These are phyloP conservation scores for Merluccius polli DNA, from an alignment of 2,797 vertebrate genomes.

Conservation along the genomic window DNA sequence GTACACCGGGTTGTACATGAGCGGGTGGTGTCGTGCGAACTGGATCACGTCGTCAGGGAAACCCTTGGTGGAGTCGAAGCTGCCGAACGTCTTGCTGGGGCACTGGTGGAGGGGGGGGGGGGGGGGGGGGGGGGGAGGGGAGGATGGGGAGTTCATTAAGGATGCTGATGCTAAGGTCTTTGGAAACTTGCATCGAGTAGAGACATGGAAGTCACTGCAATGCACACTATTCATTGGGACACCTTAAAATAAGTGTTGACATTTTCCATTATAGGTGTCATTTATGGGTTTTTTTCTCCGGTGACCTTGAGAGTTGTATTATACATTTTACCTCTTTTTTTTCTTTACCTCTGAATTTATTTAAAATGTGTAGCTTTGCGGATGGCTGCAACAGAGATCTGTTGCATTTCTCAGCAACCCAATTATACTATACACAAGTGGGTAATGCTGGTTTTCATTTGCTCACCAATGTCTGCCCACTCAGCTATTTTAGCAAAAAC, in stretches of 20 bases:
- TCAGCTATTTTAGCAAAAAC: background rate
- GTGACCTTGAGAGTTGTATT: too few species aligned
- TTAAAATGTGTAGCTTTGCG: background rate
- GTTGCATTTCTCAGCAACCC: background rate
- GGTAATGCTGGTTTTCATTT: background rate
- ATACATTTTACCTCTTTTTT: background rate
- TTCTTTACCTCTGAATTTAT: background rate
- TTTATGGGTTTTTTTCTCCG: background rate
- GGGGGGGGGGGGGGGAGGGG: background rate
- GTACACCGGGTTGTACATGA: conserved; percentile 92
- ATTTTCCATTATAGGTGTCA: background rate
- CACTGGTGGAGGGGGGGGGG: conserved; percentile 70
- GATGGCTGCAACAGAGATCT: background rate
- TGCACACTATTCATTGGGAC: background rate
- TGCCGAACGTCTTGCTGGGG: conserved; percentile 96
- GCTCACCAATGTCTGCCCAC: background rate
- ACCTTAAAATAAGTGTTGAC: background rate
- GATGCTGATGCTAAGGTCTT: background rate
- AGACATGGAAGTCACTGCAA: background rate
- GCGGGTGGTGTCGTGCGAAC: conserved; percentile 93
- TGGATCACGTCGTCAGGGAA: conserved; percentile 96
- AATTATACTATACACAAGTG: background rate
- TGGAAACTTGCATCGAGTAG: background rate
- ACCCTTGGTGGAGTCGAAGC: conserved; percentile 95
- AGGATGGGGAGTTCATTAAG: background rate